Evolutionary conservation across 2,797 vertebrate species (phyloP), one percentile per base, ranked within the genome.

Genomic region (Cryptoblepharus egeriae): DNA sequence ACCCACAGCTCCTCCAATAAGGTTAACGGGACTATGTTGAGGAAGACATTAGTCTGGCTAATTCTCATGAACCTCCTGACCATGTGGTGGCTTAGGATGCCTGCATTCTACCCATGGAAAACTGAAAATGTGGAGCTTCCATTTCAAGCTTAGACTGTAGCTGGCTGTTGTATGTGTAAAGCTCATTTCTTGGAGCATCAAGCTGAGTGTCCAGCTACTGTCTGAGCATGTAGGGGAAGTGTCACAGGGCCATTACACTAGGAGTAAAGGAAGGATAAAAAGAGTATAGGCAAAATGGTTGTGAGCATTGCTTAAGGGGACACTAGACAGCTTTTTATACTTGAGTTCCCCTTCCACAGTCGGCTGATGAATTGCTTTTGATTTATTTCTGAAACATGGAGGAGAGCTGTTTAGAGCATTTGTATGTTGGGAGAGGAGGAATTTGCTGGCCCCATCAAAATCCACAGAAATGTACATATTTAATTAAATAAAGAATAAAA

Each of bases 391-490:
- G 81, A 67, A 71, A 75, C 77, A 35, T 45, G 72, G 79, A 90
- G 58, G 77, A 87, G 1, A 45, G 24, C 12, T 88, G 26, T 65
- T 70, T 45, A 24, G 77, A 89, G 24, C 11, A 16, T 70, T 5
- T 32, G 12, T 52, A 11, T 79, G 37, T 60, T 72, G 26, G 45
- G 55, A 65, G 45, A 28, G 5, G 11, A 10, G 6, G 45, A 55
- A 83, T 85, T 85, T 85, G 87, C 83, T 75, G 49, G 78, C 87
- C 85, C 88, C 90, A 42, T 91, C 79, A 81, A 68, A 88, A 90
- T 57, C n/a, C 39, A n/a, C n/a, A 78, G 77, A 49, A 39, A 67
- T 0, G 0, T 76, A 73, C 63, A 75, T 73, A 60, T 84, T 55
- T 87, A 39, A 35, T 73, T 49, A 5, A 58, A n/a, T n/a, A n/a